Evolutionary conservation across 23 tunicate species (phyloP).

Genomic region (Botrylloides violaceus): DNA sequence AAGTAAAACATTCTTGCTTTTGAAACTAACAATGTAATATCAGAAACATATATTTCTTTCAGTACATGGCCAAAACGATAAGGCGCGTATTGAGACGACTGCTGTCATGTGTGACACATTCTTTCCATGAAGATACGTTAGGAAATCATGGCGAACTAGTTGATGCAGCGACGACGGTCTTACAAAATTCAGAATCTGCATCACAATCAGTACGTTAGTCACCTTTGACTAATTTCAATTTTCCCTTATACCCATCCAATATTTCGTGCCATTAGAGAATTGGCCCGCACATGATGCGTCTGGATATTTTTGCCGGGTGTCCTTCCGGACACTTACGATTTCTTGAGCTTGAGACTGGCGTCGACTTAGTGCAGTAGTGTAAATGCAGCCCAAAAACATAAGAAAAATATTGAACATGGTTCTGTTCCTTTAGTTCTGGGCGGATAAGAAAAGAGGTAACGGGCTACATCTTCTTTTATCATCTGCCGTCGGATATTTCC

Average conservation of each 20-base stretch:
- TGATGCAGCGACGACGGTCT: conserved; percentile 24
- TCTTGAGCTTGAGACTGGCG: too few species aligned
- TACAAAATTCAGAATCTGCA: conserved; percentile 10
- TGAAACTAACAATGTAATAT: background rate
- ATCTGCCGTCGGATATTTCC: conserved; percentile 74
- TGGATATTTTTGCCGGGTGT: too few species aligned
- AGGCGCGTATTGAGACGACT: conserved; percentile 37
- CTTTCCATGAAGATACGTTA: conserved; percentile 85
- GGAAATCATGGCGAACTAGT: conserved; percentile 64
- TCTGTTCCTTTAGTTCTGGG: conserved; percentile 26
- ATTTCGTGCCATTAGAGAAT: too few species aligned
- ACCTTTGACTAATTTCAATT: background rate
- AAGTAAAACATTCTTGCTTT: background rate
- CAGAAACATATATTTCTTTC: background rate
- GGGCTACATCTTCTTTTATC: conserved; percentile 37
- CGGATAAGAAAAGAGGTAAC: conserved; percentile 21
- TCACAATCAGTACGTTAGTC: conserved; percentile 1
- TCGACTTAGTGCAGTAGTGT: too few species aligned
- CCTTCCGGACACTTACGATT: too few species aligned
- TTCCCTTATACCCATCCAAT: too few species aligned
- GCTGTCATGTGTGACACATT: conserved; percentile 61
- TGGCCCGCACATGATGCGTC: too few species aligned
- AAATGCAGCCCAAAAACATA: too few species aligned
- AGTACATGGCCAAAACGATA: conserved; percentile 15
- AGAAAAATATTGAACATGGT: too few species aligned